These are phyloP conservation scores for Galemys pyrenaicus DNA, from an alignment of 2,113 vertebrate genomes.

Conservation along the genomic window DNA sequence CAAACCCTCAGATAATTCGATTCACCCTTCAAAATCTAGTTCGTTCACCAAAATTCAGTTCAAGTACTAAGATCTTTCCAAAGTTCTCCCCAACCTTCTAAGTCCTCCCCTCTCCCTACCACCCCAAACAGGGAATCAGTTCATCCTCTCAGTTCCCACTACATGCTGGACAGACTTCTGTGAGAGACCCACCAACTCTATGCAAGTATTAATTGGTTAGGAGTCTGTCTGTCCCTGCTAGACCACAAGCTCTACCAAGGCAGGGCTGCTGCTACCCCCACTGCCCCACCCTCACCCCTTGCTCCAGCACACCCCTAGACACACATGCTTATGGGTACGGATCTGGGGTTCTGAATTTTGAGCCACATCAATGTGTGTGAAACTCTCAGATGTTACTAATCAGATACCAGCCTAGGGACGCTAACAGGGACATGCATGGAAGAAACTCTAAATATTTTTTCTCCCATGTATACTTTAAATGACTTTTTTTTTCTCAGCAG, in stretches of 20 bases:
- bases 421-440: background rate
- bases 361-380: background rate
- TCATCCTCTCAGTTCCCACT: background rate
- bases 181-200: background rate
- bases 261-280: background rate
- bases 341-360: background rate
- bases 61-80: background rate
- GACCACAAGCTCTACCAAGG: background rate
- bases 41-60: background rate
- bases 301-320: background rate
- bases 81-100: background rate
- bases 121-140: background rate
- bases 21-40: background rate
- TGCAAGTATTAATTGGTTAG: background rate
- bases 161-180: background rate
- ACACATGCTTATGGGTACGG: background rate
- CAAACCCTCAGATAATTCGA: background rate
- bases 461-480: slow-evolving; percentile 37
- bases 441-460: slow-evolving; percentile 35
- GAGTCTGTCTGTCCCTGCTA: background rate
- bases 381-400: background rate
- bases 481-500: background rate
- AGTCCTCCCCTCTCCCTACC: background rate
- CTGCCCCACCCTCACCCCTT: background rate
- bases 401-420: background rate